phyloP scores from a whole-genome alignment of 2,888 invertebrate species.

The Cryptocheilus praepositus region DNA sequence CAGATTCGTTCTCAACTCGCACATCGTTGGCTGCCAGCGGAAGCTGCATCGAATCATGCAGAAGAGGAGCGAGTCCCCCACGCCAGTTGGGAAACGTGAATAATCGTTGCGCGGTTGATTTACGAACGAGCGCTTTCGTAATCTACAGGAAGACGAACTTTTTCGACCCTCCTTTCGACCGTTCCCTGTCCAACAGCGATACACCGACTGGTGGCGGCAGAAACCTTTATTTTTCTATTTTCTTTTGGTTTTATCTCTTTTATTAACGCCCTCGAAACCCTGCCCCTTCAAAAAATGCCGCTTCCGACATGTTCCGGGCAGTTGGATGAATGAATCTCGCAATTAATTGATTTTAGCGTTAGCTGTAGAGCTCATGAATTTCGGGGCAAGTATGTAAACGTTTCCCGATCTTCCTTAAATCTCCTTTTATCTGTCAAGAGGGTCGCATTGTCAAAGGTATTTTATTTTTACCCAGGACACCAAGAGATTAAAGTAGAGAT shows the following conservation, averaged over 20 bases:
- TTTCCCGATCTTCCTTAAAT: too few relatives aligned
- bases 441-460: too few relatives aligned
- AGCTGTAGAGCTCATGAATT: too few relatives aligned
- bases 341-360: too few relatives aligned
- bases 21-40: conserved; percentile 65
- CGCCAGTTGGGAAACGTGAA: conserved; percentile 24
- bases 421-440: too few relatives aligned
- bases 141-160: background rate
- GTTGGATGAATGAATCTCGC: too few relatives aligned
- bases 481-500: too few relatives aligned
- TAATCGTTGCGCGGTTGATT: conserved; percentile 2
- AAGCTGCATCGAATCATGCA: conserved; percentile 53
- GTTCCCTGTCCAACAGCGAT: too few relatives aligned
- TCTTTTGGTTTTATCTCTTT: background rate
- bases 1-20: conserved; percentile 72
- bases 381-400: too few relatives aligned
- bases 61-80: conserved; percentile 47
- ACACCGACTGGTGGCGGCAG: too few relatives aligned
- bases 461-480: too few relatives aligned
- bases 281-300: too few relatives aligned
- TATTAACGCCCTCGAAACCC: background rate
- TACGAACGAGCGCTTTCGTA: background rate
- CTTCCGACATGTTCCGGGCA: background rate
- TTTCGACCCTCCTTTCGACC: background rate
- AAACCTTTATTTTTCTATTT: background rate